These are phyloP conservation scores for Bucco capensis DNA, from an alignment of 2,113 vertebrate genomes.

Conservation along the genomic window DNA sequence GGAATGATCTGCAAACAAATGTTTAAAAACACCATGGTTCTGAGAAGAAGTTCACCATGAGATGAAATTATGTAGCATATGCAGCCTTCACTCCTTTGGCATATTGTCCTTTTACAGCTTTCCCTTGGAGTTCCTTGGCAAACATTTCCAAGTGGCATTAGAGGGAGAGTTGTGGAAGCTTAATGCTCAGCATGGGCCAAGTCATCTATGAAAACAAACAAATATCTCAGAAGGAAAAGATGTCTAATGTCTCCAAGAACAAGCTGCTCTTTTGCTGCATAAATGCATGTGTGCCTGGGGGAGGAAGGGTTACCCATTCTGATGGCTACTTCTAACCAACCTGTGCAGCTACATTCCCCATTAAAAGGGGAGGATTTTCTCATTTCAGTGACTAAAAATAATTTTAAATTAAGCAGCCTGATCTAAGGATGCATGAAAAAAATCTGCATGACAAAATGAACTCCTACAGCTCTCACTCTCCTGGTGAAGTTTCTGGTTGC, in stretches of 20 bases:
- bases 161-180: background rate
- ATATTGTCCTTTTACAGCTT: background rate
- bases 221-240: background rate
- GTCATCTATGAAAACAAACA: background rate
- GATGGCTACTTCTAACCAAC: background rate
- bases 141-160: background rate
- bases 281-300: background rate
- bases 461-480: background rate
- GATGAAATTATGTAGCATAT: background rate
- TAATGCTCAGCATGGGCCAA: background rate
- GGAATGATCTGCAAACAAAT: background rate
- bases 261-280: background rate
- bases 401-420: background rate
- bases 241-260: background rate
- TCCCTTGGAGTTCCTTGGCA: background rate
- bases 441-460: background rate
- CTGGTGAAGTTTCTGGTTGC: background rate
- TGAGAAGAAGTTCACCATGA: background rate
- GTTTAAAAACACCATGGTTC: background rate
- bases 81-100: background rate
- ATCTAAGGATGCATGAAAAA: background rate
- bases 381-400: background rate
- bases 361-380: background rate
- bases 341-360: background rate
- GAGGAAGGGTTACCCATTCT: background rate